Percentiles rank a stretch among this genome's conserved stretches.
phyloP scores from a whole-genome alignment of 2,888 invertebrate species.

The Callosobruchus maculatus region DNA sequence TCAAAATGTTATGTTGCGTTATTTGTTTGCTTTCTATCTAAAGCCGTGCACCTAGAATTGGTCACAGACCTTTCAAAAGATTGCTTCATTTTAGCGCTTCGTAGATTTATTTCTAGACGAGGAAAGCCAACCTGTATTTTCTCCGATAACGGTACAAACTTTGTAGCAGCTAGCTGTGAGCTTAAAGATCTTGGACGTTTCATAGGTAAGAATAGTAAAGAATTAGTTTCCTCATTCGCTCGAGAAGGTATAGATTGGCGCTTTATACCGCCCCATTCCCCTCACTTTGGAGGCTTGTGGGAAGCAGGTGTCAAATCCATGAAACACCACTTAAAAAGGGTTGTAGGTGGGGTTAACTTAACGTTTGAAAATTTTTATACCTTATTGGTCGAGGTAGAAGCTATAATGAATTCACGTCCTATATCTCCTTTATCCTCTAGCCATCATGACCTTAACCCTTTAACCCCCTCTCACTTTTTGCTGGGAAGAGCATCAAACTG shows the following conservation, averaged over 20 bases:
- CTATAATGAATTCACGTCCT: slow-evolving; percentile 31
- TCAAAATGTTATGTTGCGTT: slow-evolving; percentile 16
- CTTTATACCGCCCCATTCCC: slow-evolving; percentile 17
- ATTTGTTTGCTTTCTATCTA: slow-evolving; percentile 16
- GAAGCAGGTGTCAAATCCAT: slow-evolving; percentile 15
- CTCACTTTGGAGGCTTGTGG: slow-evolving; percentile 23
- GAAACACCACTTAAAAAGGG: slow-evolving; percentile 12
- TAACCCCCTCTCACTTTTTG: slow-evolving; percentile 23
- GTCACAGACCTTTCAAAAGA: slow-evolving; percentile 24
- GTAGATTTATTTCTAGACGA: slow-evolving; percentile 27
- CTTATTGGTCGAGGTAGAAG: slow-evolving; percentile 25
- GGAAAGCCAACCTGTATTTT: slow-evolving; percentile 22
- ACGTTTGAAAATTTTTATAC: slow-evolving; percentile 30
- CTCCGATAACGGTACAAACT: slow-evolving; percentile 30
- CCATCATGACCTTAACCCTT: slow-evolving; percentile 13
- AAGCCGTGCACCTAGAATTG: slow-evolving; percentile 30
- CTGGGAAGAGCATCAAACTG: slow-evolving; percentile 8
- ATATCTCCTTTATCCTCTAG: slow-evolving; percentile 17
- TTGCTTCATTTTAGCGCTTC: slow-evolving; percentile 23
- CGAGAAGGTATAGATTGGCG: slow-evolving; percentile 13
- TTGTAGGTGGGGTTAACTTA: slow-evolving; percentile 23
- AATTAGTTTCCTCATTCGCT: neutral
- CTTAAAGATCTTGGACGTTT: slow-evolving; percentile 3
- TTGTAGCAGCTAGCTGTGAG: slow-evolving; percentile 14
- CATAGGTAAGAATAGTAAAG: slow-evolving; percentile 3